Evolutionary conservation across 2,797 vertebrate species (phyloP).

Genomic region (Anabas testudineus): DNA sequence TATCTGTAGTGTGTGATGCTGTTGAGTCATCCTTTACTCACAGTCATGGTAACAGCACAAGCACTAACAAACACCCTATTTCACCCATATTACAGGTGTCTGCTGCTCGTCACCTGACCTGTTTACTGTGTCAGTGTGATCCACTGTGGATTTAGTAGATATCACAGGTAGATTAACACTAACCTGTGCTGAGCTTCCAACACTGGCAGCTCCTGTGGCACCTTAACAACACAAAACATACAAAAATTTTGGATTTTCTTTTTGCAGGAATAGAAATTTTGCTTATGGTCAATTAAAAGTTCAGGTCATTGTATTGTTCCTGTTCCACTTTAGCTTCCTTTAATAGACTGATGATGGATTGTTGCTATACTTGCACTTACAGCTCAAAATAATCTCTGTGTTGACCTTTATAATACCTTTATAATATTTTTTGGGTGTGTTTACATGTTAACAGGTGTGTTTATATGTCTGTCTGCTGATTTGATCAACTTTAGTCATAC

Average conservation of each 20-base stretch:
- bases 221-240: background rate
- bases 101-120: no score
- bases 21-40: background rate
- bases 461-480: no score
- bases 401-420: no score
- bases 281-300: background rate
- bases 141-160: background rate
- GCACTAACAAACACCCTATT: no score
- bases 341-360: constrained; percentile 5
- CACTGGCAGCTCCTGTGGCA: background rate
- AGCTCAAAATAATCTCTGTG: constrained; percentile 29
- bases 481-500: no score
- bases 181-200: background rate
- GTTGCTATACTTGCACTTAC: constrained; percentile 28
- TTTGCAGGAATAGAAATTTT: background rate
- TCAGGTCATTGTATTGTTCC: constrained; percentile 3
- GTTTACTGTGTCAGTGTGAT: background rate
- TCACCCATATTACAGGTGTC: no score
- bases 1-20: background rate
- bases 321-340: constrained; percentile 18
- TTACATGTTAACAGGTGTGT: no score
- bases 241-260: background rate
- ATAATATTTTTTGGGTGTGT: no score
- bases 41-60: background rate
- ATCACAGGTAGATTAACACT: background rate